Evolutionary conservation across 2,888 invertebrate species (phyloP), one percentile per base, ranked within the genome.

Genomic region (Stomorhina lunata): DNA sequence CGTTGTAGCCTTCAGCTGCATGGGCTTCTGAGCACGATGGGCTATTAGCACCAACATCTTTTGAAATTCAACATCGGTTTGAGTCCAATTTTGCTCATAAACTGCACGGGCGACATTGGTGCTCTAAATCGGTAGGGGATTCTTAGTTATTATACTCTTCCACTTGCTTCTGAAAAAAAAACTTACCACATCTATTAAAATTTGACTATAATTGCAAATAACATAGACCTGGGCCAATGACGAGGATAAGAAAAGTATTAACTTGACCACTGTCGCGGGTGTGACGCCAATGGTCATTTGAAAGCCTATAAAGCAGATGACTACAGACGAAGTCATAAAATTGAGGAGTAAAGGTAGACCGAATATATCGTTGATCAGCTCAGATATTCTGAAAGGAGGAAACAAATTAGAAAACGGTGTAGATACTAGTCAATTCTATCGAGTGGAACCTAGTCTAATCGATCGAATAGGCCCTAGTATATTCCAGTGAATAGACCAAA

Each of bases 191-290:
- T 88, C 87, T 3, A 86, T 87, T 22, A 90, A 77, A 34, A 85
- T 40, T 17, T 90, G 88, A 0, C 89, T 90, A 27, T 88, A 88
- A 37, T 88, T 85, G 27, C 89, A 90, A 17, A 90, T 88, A 57
- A 90, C 69, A 40, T 86, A 88, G 0, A 87, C 87, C 75, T 90
- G 89, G 0, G 84, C 73, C 32, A 88, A 45, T 0, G 89, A 87
- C 0, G 86, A 86, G 7, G 87, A 29, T 0, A 90, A 75, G 73
- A 87, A 89, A 37, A 90, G 29, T 0, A 86, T 50, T 32, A 87
- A 84, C 71, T 89, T 90, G 2, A 88, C 59, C 29, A 88, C 25
- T 9, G 86, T 78, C n/a, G 87, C 86, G 10, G 63, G 65, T 0
- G 86, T 68, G 3, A 85, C 85, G 0, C 87, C 89, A n/a, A 87